These are phyloP conservation scores for Eriocheir sinensis DNA, from an alignment of 1,140 invertebrate genomes.

Conservation along the genomic window DNA sequence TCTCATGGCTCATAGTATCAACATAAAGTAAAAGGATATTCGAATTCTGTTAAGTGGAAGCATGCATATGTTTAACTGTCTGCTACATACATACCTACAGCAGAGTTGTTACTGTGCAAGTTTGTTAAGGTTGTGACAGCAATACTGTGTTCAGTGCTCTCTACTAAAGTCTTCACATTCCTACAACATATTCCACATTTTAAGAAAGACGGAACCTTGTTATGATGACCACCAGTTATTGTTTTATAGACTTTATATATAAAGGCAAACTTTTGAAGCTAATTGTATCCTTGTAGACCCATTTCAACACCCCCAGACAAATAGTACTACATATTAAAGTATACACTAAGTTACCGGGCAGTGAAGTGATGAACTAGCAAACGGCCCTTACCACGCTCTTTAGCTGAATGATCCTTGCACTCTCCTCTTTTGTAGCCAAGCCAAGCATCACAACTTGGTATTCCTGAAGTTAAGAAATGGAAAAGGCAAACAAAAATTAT, in stretches of 20 bases:
- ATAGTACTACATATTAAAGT: too few relatives aligned
- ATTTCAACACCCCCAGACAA: background rate
- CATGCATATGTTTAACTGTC: background rate
- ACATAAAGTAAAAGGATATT: too few relatives aligned
- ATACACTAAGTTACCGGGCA: too few relatives aligned
- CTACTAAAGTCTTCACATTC: background rate
- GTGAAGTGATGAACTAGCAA: too few relatives aligned
- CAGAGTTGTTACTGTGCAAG: background rate
- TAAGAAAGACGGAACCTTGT: background rate
- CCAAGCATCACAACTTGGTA: background rate
- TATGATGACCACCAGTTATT: background rate
- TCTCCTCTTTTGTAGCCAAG: background rate
- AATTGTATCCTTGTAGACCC: background rate
- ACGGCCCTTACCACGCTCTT: background rate
- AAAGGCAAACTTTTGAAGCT: background rate
- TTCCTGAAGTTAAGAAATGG: background rate
- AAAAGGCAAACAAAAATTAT: background rate
- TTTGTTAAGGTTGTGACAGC: background rate
- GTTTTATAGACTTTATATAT: background rate
- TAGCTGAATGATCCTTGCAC: background rate
- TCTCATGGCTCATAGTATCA: too few relatives aligned
- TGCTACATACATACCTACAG: too few relatives aligned
- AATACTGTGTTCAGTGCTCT: background rate
- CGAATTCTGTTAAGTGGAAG: too few relatives aligned
- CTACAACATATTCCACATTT: background rate